These are phyloP conservation scores for Entomobrya proxima DNA, from an alignment of 2,888 invertebrate species.

Conservation along the genomic window DNA sequence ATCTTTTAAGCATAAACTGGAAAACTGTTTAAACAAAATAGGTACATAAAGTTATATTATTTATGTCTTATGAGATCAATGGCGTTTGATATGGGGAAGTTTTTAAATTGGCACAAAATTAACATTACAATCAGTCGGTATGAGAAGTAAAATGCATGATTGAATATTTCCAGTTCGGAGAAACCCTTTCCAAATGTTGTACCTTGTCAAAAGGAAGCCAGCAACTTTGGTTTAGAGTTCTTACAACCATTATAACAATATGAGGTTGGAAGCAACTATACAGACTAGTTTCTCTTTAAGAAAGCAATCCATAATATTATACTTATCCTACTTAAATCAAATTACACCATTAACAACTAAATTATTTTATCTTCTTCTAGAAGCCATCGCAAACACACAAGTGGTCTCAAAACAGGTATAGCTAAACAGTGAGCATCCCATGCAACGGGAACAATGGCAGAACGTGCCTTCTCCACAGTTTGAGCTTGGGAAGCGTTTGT, in stretches of 20 bases:
- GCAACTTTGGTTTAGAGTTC: background rate
- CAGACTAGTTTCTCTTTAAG: background rate
- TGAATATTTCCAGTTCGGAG: background rate
- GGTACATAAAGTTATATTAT: background rate
- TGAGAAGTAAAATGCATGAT: background rate
- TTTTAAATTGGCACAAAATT: background rate
- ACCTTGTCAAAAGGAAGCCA: background rate
- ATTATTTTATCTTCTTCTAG: slow-evolving; percentile 6
- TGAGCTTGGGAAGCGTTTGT: slow-evolving; percentile 32
- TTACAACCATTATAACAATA: too few species aligned
- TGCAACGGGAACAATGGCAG: slow-evolving; percentile 48
- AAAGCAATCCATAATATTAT: background rate
- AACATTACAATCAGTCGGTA: slow-evolving; percentile 1
- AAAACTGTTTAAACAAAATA: background rate
- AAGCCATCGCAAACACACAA: slow-evolving; percentile 54
- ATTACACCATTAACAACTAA: background rate
- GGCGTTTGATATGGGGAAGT: background rate
- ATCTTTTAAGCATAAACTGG: background rate
- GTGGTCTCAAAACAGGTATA: slow-evolving; percentile 53
- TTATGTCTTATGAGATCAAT: background rate
- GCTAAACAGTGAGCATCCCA: slow-evolving; percentile 53
- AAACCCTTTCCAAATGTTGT: background rate
- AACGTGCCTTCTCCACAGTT: slow-evolving; percentile 58
- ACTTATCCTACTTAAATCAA: background rate
- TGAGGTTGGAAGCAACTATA: too few species aligned